phyloP scores from a whole-genome alignment of 2,888 invertebrate genomes.

The Onthophagus sagittarius region DNA sequence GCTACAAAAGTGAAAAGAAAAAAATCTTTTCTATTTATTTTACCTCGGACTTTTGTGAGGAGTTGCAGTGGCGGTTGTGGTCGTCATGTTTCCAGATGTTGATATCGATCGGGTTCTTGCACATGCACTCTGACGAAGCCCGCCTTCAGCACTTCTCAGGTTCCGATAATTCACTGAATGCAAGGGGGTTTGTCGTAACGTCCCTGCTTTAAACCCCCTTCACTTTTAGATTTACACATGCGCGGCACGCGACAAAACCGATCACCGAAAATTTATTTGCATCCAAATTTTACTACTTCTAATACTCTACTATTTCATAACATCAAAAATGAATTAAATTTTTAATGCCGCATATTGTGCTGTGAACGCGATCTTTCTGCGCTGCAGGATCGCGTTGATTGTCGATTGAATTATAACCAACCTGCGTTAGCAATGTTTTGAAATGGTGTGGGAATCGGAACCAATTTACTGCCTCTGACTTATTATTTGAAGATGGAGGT shows the following conservation, averaged over 20 bases:
- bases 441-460: not conserved
- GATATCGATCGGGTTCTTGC: conserved; percentile 28
- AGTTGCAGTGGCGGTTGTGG: conserved; percentile 14
- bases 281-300: not conserved
- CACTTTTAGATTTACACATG: conserved; percentile 18
- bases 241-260: conserved; percentile 14
- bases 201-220: conserved; percentile 21
- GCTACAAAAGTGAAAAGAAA: not conserved
- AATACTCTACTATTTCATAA: not conserved
- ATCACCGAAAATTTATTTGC: not conserved
- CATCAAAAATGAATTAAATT: too few relatives aligned
- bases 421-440: not conserved
- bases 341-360: too few relatives aligned
- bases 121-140: conserved; percentile 23
- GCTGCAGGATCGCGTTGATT: too few relatives aligned
- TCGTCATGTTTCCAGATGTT: conserved; percentile 25
- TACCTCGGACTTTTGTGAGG: conserved; percentile 25
- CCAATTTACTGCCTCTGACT: not conserved
- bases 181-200: not conserved
- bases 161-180: conserved; percentile 23
- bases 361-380: too few relatives aligned
- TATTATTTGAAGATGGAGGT: not conserved
- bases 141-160: conserved; percentile 18
- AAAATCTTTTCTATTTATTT: not conserved
- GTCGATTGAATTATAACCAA: not conserved